Evolutionary conservation across 2,113 vertebrate genomes (phyloP), one percentile per base, ranked within the genome.

Genomic region (Indri indri): DNA sequence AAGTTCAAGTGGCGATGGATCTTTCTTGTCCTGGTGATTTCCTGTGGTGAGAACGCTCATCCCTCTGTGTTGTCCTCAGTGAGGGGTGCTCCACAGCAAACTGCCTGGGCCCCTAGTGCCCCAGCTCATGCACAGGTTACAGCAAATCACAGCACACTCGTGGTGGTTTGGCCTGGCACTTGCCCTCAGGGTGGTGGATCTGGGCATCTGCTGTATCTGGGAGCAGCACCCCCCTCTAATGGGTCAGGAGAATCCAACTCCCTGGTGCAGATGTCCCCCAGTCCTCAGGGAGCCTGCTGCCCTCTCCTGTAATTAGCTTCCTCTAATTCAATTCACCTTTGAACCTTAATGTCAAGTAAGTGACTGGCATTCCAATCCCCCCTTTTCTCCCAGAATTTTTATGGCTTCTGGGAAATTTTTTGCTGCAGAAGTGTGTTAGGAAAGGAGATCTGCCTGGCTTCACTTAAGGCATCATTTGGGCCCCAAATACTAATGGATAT

Each of bases 121-220:
- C 10, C 32, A 8, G 27, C 50, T 57, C n/a, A 27, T 42, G 25
- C 17, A 42, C 23, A 59, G 79, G 17, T 32, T 68, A 17, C 13
- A 6, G 16, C 22, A n/a, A 2, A 42, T 30, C 27, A 13, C n/a
- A 40, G 50, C 22, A 86, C 34, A 18, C n/a, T 32, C 34, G 2
- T 5, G n/a, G 5, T n/a, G n/a, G 18, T 42, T 40, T 17, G 40
- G 54, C 45, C 54, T 61, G 42, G 13, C 54, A 47, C 14, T 14
- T 47, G 27, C 30, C 40, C 71, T 63, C 18, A 5, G 50, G 40
- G 18, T 25, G 52, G 54, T 45, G 52, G 27, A 22, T 32, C 37
- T 25, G 52, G 17, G 22, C 11, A 3, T 4, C 42, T 0, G 6
- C 12, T 10, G 2, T 34, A 10, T 30, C 70, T 61, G 27, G 10